Percentiles rank a stretch among this genome's conserved stretches.
Conservation (phyloP, 1,140 invertebrate species). For the Platorchestia sp. region DNA sequence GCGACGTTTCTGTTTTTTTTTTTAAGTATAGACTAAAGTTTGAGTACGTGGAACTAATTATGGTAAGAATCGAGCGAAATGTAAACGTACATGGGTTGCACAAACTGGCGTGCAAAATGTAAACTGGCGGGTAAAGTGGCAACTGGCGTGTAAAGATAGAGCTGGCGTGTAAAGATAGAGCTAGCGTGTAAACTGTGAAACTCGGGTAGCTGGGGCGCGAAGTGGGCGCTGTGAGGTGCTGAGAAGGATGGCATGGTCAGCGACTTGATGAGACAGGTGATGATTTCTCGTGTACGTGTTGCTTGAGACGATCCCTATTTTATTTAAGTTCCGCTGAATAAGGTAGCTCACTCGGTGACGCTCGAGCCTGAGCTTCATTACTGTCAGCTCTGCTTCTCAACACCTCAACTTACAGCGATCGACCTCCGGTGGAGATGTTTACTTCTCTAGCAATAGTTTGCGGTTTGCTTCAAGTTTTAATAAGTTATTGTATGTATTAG, state of each 20-base stretch:
- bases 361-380: background rate
- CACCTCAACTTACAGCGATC: background rate
- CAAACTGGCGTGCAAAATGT: background rate
- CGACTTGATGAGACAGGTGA: conserved; percentile 31
- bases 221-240: background rate
- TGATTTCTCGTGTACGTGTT: conserved; percentile 10
- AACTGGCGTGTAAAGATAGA: background rate
- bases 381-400: background rate
- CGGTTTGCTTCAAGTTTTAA: background rate
- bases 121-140: background rate
- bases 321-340: background rate
- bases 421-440: background rate
- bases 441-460: background rate
- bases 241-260: background rate
- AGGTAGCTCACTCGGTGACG: background rate
- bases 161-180: background rate
- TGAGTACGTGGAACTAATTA: background rate
- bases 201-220: background rate
- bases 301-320: background rate
- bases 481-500: background rate
- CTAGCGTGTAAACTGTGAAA: conserved; percentile 11
- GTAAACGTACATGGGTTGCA: background rate
- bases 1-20: background rate
- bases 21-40: background rate
- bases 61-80: background rate